Percentiles rank a stretch among this genome's conserved stretches.
These are phyloP conservation scores for Cryptotis parvus DNA, from an alignment of 2,113 vertebrate genomes.

Conservation along the genomic window DNA sequence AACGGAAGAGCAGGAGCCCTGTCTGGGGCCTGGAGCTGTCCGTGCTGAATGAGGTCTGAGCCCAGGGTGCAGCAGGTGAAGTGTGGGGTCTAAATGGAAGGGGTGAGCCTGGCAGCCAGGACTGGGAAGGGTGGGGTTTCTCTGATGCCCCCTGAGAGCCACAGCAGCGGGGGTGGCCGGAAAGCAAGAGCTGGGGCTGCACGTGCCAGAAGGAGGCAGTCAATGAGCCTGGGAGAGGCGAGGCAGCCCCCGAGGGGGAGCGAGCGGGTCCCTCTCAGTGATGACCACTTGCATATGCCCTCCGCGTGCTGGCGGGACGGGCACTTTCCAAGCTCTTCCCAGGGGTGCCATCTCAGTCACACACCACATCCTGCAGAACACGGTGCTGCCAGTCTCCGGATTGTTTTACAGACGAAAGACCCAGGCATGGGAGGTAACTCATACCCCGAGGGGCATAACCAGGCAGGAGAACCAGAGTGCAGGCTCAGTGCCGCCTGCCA, in stretches of 20 bases:
- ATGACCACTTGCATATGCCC: too few relatives aligned
- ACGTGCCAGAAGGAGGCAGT: background rate
- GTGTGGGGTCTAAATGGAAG: background rate
- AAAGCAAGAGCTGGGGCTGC: background rate
- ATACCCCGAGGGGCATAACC: too few relatives aligned
- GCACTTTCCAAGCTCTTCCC: too few relatives aligned
- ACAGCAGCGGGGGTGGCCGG: background rate
- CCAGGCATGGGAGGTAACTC: too few relatives aligned
- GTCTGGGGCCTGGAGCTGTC: too few relatives aligned
- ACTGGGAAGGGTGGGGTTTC: background rate
- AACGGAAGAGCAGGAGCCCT: too few relatives aligned
- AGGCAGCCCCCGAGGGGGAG: background rate
- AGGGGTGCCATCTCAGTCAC: too few relatives aligned
- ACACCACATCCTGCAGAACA: too few relatives aligned
- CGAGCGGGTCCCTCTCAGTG: too few relatives aligned
- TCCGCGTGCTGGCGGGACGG: too few relatives aligned
- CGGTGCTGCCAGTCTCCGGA: too few relatives aligned
- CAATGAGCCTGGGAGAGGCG: background rate
- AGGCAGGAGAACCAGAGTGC: background rate
- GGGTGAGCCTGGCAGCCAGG: background rate
- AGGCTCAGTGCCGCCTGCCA: background rate
- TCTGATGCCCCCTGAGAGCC: background rate
- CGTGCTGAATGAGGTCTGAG: background rate
- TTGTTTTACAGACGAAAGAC: background rate
- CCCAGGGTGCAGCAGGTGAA: fast-evolving